phyloP scores from a whole-genome alignment of 2,113 vertebrate genomes.

The Ia io region DNA sequence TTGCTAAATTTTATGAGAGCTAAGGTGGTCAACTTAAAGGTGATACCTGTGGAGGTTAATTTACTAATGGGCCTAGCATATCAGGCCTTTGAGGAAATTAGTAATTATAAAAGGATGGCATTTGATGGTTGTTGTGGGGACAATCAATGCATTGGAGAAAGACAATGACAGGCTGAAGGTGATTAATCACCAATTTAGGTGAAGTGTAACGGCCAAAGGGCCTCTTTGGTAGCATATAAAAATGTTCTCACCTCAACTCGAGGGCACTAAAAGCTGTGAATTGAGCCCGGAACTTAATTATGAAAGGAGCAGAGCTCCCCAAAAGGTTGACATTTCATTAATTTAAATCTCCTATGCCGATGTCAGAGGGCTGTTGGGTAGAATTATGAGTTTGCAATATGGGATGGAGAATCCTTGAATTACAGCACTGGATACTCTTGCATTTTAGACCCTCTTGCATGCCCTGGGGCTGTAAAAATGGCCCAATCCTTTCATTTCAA shows the following conservation, averaged over 20 bases:
- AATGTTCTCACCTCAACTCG: neutral
- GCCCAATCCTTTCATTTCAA: neutral
- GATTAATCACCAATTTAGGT: neutral
- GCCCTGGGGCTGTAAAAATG: neutral
- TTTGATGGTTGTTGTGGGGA: neutral
- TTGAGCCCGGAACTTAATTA: neutral
- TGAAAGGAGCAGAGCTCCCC: neutral
- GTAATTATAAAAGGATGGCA: neutral
- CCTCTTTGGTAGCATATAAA: neutral
- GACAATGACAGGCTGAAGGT: neutral
- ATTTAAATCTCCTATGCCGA: neutral
- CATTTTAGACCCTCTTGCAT: neutral
- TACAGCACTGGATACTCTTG: neutral
- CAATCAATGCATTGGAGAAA: neutral
- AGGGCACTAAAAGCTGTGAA: neutral
- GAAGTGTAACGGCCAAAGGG: neutral
- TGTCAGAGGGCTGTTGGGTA: neutral
- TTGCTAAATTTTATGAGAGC: neutral
- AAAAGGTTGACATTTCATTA: neutral
- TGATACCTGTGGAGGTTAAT: neutral
- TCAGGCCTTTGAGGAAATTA: neutral
- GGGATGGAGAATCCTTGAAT: neutral
- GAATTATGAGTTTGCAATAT: neutral
- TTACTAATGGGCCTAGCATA: neutral
- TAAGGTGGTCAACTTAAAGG: neutral